A percentile compares a stretch with the other conserved stretches of the same genome.
phyloP scores from a whole-genome alignment of 2,113 vertebrate species.

The Rhodinocichla rosea region DNA sequence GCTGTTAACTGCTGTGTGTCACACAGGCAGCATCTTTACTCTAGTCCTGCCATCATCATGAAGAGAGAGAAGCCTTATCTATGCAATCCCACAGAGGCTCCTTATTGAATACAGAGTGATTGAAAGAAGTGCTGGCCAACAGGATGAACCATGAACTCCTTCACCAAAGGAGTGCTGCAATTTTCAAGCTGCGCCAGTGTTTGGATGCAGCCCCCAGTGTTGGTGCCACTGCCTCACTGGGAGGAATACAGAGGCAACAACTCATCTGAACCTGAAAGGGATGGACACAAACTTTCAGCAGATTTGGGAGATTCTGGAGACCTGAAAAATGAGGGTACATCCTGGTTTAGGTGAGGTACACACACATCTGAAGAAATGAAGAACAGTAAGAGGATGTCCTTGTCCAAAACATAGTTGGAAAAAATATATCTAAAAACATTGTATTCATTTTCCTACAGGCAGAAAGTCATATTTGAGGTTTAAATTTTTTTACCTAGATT shows the following conservation, averaged over 20 bases:
- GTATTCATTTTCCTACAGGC: neutral
- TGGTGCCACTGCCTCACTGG: neutral
- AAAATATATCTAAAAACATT: neutral
- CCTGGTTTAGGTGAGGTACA: neutral
- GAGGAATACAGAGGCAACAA: neutral
- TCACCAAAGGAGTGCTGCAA: neutral
- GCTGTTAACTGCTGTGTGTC: neutral
- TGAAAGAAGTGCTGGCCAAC: neutral
- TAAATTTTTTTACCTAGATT: neutral
- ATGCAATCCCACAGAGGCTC: neutral
- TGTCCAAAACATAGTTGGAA: neutral
- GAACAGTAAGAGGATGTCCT: neutral
- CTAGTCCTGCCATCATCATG: accelerated
- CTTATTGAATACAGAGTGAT: neutral
- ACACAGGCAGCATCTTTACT: neutral
- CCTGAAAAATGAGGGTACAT: neutral
- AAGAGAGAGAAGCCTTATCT: neutral
- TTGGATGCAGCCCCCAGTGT: neutral
- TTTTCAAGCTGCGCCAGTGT: neutral
- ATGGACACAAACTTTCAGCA: neutral
- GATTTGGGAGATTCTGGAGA: neutral
- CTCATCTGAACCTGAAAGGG: neutral
- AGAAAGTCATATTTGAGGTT: neutral
- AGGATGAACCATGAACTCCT: neutral
- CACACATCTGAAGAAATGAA: neutral